These are phyloP conservation scores for Hemibagrus wyckioides DNA, from an alignment of 2,113 vertebrate species.

Conservation along the genomic window DNA sequence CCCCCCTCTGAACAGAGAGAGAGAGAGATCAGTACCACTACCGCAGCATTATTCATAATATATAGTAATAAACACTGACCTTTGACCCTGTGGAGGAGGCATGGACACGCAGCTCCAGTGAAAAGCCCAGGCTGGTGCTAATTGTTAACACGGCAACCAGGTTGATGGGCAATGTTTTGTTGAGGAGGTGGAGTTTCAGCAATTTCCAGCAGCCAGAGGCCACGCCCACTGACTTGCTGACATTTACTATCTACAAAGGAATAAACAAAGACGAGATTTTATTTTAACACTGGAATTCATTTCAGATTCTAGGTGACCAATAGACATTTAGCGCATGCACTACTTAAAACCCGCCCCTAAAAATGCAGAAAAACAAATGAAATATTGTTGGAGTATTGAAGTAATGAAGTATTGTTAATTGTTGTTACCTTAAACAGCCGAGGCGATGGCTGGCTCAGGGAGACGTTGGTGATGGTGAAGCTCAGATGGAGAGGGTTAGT, in stretches of 20 bases:
- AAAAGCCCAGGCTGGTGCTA: slow-evolving; percentile 79
- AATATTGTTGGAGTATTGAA: no score
- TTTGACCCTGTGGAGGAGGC: slow-evolving; percentile 72
- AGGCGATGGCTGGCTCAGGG: slow-evolving; percentile 75
- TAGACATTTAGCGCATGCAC: not conserved
- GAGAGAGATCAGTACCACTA: not conserved
- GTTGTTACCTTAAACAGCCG: slow-evolving; percentile 80
- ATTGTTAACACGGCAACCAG: slow-evolving; percentile 80
- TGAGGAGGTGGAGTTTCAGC: slow-evolving; percentile 82
- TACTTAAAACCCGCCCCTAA: not conserved
- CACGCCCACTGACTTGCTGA: slow-evolving; percentile 79
- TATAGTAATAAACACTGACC: slow-evolving; percentile 57
- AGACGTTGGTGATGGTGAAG: slow-evolving; percentile 78
- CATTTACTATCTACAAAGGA: slow-evolving; percentile 82
- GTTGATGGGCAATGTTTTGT: slow-evolving; percentile 75
- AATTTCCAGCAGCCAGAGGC: slow-evolving; percentile 88
- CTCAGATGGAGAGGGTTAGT: slow-evolving; percentile 78
- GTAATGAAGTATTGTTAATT: not conserved
- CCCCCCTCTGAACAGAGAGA: slow-evolving; percentile 70
- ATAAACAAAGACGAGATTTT: not conserved
- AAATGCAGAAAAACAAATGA: not conserved
- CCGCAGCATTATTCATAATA: not conserved
- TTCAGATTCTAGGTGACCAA: not conserved
- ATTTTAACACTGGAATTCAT: not conserved
- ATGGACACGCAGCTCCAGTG: slow-evolving; percentile 84